These are phyloP conservation scores for Leucophenga maculata DNA, from an alignment of 2,888 invertebrate genomes.

Conservation along the genomic window DNA sequence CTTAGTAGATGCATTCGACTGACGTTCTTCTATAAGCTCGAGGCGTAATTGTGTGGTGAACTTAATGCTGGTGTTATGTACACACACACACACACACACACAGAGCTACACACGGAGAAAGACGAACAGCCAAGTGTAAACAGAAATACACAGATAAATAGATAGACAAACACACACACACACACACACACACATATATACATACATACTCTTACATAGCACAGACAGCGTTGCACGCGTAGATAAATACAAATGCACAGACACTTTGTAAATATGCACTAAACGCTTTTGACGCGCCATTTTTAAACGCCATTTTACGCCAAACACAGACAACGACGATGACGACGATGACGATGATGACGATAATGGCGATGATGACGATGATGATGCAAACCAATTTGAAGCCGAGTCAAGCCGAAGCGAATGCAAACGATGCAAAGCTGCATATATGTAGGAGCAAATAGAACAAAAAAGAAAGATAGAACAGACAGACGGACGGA, in stretches of 20 bases:
- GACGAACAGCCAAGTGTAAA: not conserved
- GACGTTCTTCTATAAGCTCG: no score
- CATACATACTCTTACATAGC: no score
- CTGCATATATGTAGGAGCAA: not conserved
- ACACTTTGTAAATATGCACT: conserved; percentile 37
- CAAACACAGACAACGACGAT: conserved; percentile 43
- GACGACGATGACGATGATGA: not conserved
- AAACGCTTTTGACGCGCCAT: conserved; percentile 40
- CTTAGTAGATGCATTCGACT: no score
- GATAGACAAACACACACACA: not conserved
- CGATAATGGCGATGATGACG: no score
- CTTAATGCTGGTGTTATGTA: conserved; percentile 7
- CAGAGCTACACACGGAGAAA: conserved; percentile 4
- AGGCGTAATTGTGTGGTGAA: no score
- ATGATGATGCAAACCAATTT: no score
- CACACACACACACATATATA: not conserved
- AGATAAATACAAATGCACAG: conserved; percentile 34
- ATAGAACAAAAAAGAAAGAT: no score
- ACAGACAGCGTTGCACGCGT: not conserved
- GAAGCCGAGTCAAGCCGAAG: no score
- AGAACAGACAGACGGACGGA: not conserved
- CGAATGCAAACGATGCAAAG: no score
- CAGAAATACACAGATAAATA: not conserved
- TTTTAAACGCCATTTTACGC: conserved; percentile 59
- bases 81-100: conserved; percentile 18